phyloP scores from a whole-genome alignment of 2,113 vertebrate genomes.

The Synodontis membranacea region DNA sequence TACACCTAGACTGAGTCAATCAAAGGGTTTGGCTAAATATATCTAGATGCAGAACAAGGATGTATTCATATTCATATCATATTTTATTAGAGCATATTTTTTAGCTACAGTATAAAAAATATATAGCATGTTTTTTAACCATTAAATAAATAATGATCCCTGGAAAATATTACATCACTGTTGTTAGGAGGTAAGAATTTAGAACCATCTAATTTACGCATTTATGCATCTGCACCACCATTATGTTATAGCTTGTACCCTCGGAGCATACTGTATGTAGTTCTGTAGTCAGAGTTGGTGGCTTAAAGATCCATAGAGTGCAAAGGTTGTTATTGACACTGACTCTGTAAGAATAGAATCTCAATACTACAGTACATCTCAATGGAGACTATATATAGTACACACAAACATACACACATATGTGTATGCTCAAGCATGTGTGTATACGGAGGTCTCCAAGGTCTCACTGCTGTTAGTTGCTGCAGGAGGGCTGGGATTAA shows the following conservation, averaged over 20 bases:
- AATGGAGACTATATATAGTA: background rate
- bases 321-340: background rate
- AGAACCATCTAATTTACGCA: background rate
- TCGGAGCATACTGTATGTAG: background rate
- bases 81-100: background rate
- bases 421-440: constrained; percentile 14
- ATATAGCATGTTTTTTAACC: no score
- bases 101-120: no score
- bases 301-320: background rate
- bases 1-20: background rate
- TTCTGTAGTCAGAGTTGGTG: background rate
- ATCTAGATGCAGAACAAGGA: background rate
- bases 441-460: constrained; percentile 33
- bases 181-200: background rate
- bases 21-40: background rate
- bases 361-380: background rate
- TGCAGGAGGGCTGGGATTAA: constrained; percentile 50
- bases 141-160: background rate
- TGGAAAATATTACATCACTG: background rate
- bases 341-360: background rate
- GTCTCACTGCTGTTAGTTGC: constrained; percentile 40
- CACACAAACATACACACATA: constrained; percentile 6
- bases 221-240: background rate
- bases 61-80: no score
- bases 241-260: background rate